A percentile compares a stretch with the other conserved stretches of the same genome.
These are phyloP conservation scores for Mellilla xanthometata DNA, from an alignment of 2,888 invertebrate species.

Conservation along the genomic window DNA sequence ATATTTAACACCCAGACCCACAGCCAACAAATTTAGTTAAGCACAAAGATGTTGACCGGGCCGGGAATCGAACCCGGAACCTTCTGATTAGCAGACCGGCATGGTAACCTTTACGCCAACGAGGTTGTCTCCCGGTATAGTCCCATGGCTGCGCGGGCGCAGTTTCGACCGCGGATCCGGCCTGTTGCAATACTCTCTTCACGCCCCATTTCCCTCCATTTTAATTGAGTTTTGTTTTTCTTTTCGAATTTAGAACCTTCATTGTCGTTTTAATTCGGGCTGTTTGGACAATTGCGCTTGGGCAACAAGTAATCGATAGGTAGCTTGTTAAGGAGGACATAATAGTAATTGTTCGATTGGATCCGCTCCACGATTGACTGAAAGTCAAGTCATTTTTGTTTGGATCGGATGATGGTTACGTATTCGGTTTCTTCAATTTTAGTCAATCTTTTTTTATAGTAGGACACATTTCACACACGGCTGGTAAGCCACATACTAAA, in stretches of 20 bases:
- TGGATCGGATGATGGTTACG: conserved; percentile 15
- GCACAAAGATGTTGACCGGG: no score
- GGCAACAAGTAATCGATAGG: conserved; percentile 30
- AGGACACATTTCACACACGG: no score
- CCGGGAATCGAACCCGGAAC: no score
- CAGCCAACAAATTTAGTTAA: no score
- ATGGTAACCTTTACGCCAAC: no score
- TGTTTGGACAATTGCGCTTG: conserved; percentile 31
- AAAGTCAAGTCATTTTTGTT: conserved; percentile 16
- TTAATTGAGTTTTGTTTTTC: conserved; percentile 62
- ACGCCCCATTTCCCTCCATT: conserved; percentile 62
- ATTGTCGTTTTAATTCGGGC: conserved; percentile 29
- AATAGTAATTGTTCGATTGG: conserved; percentile 16
- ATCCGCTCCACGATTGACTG: conserved; percentile 20
- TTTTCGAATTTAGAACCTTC: conserved; percentile 24
- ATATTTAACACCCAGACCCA: no score
- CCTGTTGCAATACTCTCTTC: conserved; percentile 63
- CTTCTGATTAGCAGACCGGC: no score
- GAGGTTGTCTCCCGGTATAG: conserved; percentile 20
- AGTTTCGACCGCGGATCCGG: conserved; percentile 50
- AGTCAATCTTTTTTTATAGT: background rate
- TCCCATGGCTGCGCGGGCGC: conserved; percentile 33
- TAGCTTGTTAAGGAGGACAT: conserved; percentile 24
- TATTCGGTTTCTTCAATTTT: conserved; percentile 12
- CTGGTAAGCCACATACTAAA: no score